Percentiles rank a stretch among this genome's conserved stretches.
Conservation (phyloP, 2,888 invertebrate species). For the Dichetophora obliterata region DNA sequence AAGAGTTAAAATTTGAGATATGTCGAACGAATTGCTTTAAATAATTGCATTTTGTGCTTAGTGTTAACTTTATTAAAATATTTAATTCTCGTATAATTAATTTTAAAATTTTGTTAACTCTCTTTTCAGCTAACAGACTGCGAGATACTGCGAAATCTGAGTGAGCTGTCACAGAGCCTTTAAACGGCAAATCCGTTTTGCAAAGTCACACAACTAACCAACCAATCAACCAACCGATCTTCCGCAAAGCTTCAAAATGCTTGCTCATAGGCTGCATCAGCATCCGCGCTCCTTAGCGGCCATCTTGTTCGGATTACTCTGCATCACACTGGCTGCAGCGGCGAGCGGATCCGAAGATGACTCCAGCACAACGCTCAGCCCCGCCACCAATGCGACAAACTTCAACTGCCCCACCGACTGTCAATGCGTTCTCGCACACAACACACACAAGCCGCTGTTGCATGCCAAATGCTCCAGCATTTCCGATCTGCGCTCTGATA, state of each 20-base stretch:
- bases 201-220: background rate
- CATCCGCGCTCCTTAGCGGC: conserved; percentile 43
- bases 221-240: background rate
- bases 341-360: background rate
- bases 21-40: too few species aligned
- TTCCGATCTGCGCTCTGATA: conserved; percentile 55
- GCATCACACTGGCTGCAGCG: background rate
- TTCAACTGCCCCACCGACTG: conserved; percentile 65
- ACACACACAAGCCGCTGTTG: conserved; percentile 57
- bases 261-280: background rate
- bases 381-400: conserved; percentile 20
- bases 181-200: too few species aligned
- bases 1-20: too few species aligned
- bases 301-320: conserved; percentile 46
- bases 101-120: background rate
- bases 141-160: background rate
- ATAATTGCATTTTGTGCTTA: too few species aligned
- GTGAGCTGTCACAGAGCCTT: background rate
- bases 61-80: too few species aligned
- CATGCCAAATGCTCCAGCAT: conserved; percentile 67
- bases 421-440: conserved; percentile 56
- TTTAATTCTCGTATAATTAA: background rate
- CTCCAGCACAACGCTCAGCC: conserved; percentile 42
- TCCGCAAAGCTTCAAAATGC: conserved; percentile 3
- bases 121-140: conserved; percentile 25